Evolutionary conservation across 2,888 invertebrate genomes (phyloP).

Genomic region (Dasypogon diadema): DNA sequence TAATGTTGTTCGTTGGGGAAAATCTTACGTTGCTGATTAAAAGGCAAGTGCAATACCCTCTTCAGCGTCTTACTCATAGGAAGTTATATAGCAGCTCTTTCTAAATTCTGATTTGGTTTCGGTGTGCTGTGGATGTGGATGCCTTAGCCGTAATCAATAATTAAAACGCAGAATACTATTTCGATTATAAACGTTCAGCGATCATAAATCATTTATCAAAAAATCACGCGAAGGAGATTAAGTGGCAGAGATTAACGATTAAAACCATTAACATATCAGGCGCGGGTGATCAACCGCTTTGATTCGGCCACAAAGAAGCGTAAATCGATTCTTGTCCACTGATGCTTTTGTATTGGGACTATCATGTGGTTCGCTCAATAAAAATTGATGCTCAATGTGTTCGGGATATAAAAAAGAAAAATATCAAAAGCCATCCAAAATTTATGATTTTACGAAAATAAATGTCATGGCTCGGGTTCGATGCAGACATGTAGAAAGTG

Average conservation of each 20-base stretch:
- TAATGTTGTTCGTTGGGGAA: no score
- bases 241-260: slow-evolving; percentile 53
- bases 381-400: not conserved
- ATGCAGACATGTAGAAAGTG: no score
- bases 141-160: slow-evolving; percentile 44
- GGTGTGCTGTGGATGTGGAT: not conserved
- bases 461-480: no score
- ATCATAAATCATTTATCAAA: slow-evolving; percentile 51
- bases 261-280: slow-evolving; percentile 51
- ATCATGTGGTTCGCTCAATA: not conserved
- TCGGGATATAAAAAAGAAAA: not conserved
- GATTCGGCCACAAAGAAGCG: slow-evolving; percentile 24
- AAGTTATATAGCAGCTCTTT: no score
- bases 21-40: no score
- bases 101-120: no score
- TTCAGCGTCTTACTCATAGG: no score
- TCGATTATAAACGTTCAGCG: slow-evolving; percentile 40
- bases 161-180: slow-evolving; percentile 50
- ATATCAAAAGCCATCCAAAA: not conserved
- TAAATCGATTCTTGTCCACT: slow-evolving; percentile 16
- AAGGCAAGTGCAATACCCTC: no score
- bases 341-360: not conserved
- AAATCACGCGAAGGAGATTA: slow-evolving; percentile 42
- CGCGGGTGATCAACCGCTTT: slow-evolving; percentile 35
- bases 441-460: no score